Conservation (phyloP, 2,888 invertebrate genomes). For the Mamestra brassicae region DNA sequence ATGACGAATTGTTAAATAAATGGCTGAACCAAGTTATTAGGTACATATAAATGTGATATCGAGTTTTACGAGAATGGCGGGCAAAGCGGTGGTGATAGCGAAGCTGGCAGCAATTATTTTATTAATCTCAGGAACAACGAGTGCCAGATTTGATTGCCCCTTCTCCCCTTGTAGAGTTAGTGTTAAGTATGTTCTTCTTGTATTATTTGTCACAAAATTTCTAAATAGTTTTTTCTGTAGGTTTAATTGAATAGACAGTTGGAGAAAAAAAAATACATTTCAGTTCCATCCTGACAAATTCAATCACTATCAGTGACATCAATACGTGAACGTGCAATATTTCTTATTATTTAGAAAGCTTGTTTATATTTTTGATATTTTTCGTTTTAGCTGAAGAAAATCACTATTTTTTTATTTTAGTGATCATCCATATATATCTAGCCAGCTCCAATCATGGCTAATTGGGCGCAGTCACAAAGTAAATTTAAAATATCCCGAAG, state of each 20-base stretch:
- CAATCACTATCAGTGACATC: not conserved
- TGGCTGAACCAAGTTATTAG: not conserved
- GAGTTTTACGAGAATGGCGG: not conserved
- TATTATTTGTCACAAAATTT: not conserved
- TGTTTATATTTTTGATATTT: slow-evolving; percentile 42
- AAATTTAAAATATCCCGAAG: slow-evolving; percentile 80
- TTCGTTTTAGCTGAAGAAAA: slow-evolving; percentile 39
- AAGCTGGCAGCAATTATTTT: not conserved
- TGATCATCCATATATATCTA: slow-evolving; percentile 7
- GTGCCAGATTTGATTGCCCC: not conserved
- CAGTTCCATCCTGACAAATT: slow-evolving; percentile 12
- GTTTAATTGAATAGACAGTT: not conserved
- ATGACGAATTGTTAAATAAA: not conserved
- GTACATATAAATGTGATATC: slow-evolving; percentile 3
- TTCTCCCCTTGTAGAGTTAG: too few species aligned
- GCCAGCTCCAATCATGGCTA: slow-evolving; percentile 31
- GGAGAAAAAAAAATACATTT: not conserved
- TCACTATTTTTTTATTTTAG: slow-evolving; percentile 17
- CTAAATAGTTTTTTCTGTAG: slow-evolving; percentile 8
- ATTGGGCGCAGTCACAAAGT: slow-evolving; percentile 42
- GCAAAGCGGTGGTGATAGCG: not conserved
- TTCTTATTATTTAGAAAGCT: slow-evolving; percentile 33
- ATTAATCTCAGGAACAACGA: not conserved
- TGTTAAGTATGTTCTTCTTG: not conserved
- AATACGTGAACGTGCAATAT: slow-evolving; percentile 11